Evolutionary conservation across 2,113 vertebrate species (phyloP), one percentile per base, ranked within the genome.

Genomic region (Hippocampus comes): DNA sequence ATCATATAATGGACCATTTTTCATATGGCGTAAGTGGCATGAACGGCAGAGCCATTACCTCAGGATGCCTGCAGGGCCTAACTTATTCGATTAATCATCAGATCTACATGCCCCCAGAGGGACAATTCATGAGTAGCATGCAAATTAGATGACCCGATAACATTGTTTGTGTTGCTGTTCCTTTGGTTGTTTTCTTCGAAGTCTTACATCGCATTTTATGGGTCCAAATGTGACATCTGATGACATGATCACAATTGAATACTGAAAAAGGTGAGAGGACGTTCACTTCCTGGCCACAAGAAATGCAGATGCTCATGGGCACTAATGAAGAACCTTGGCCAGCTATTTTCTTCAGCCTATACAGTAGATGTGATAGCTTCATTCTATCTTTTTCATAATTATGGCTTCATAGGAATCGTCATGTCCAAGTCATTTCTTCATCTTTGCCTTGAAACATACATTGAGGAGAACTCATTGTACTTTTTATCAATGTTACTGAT

Each of bases 121-220:
- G 15, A 59, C 41, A 56, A 71, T 63, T 78, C 60, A 71, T 67
- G 10, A 42, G 64, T 41, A 9, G 64, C 59, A 9, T 63, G 9
- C 9, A 61, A 66, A 65, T 9, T 15, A 68, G 41, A 64, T 43
- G 9, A 7, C 41, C 38, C 12, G 1, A 11, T 42, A 21, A 64
- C 5, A 10, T 61, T 46, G 34, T 23, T 15, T 65, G 30, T 65
- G 25, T 42, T 9, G 15, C 18, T 6, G 34, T 42, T n/a, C 11
- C 8, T 64, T 64, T 42, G 38, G 20, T n/a, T n/a, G 20, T 42
- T 20, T 21, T 64, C 20, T 64, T 63, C 10, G 30, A 63, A 21
- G 17, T 61, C 59, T n/a, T 21, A 41, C 4, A 42, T 43, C 27
- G 11, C 41, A 5, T 41, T 65, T 65, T 46, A 25, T n/a, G 5